phyloP scores from a whole-genome alignment of 2,888 invertebrate species.

The Trichopria drosophilae region DNA sequence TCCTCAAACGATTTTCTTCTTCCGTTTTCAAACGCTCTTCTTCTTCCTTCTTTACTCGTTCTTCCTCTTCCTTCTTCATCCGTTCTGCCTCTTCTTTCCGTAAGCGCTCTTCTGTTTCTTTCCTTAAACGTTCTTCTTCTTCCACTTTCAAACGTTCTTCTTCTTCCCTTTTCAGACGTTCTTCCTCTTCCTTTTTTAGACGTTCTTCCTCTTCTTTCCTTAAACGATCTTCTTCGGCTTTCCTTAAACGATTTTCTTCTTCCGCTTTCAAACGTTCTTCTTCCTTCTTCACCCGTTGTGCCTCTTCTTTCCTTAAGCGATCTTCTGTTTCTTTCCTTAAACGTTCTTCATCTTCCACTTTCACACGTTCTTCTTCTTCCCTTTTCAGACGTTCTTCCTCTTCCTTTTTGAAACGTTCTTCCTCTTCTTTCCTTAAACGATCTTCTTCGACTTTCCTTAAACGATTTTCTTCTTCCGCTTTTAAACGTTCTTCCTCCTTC shows the following conservation, averaged over 20 bases:
- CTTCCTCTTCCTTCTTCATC: constrained; percentile 21
- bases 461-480: constrained; percentile 34
- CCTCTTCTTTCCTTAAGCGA: constrained; percentile 2
- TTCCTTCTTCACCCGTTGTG: constrained; percentile 14
- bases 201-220: constrained; percentile 34
- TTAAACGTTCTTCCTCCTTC: constrained; percentile 22
- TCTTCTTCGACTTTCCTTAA: constrained; percentile 36
- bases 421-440: constrained; percentile 33
- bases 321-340: constrained; percentile 2
- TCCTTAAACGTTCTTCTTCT: constrained; percentile 32
- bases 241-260: constrained; percentile 31
- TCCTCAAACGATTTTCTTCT: constrained; percentile 26
- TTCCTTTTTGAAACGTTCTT: constrained; percentile 16
- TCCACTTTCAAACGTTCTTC: constrained; percentile 31
- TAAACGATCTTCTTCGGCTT: constrained; percentile 36
- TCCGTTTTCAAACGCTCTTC: constrained; percentile 30
- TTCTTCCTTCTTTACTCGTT: constrained; percentile 33
- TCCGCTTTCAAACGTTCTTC: constrained; percentile 32
- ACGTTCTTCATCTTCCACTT: constrained; percentile 9
- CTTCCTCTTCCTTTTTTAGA: constrained; percentile 29
- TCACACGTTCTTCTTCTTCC: constrained; percentile 10
- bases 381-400: constrained; percentile 3
- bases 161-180: constrained; percentile 27
- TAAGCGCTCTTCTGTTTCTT: constrained; percentile 32
- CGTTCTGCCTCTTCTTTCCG: constrained; percentile 32